Conservation (phyloP, 2,797 vertebrate genomes). For the Syngnathus acus region DNA sequence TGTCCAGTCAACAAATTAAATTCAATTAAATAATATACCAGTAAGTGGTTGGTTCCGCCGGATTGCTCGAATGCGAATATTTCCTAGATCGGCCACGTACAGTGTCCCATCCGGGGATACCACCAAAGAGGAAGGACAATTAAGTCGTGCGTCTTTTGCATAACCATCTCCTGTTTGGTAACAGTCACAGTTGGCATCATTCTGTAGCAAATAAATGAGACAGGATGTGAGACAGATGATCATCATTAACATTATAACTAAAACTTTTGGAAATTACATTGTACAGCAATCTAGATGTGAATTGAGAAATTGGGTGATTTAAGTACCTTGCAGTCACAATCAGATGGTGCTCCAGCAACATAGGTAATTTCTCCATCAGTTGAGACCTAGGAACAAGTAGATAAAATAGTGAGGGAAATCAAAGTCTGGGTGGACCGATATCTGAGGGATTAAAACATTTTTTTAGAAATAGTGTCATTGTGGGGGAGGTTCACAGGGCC, state of each 20-base stretch:
- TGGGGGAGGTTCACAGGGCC: no score
- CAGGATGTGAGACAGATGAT: background rate
- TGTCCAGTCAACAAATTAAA: background rate
- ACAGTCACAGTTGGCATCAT: slow-evolving; percentile 97
- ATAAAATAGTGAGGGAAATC: background rate
- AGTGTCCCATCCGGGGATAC: slow-evolving; percentile 91
- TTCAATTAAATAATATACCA: slow-evolving; percentile 26
- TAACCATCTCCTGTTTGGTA: slow-evolving; percentile 94
- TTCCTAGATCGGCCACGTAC: slow-evolving; percentile 92
- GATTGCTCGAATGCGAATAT: slow-evolving; percentile 91
- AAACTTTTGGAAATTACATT: background rate
- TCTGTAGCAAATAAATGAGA: slow-evolving; percentile 43
- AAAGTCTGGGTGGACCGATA: background rate
- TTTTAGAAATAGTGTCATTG: no score
- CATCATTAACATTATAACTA: background rate
- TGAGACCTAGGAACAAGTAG: slow-evolving; percentile 67
- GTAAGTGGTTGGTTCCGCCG: slow-evolving; percentile 81
- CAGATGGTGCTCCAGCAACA: slow-evolving; percentile 85
- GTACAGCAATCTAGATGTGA: background rate
- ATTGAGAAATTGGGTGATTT: background rate
- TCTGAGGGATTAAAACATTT: no score
- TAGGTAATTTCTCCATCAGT: slow-evolving; percentile 95
- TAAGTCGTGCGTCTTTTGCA: slow-evolving; percentile 90
- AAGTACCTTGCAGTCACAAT: slow-evolving; percentile 89
- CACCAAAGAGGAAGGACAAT: slow-evolving; percentile 88